Evolutionary conservation across 2,888 invertebrate species (phyloP), one percentile per base, ranked within the genome.

Genomic region (Eucera pruinosa): DNA sequence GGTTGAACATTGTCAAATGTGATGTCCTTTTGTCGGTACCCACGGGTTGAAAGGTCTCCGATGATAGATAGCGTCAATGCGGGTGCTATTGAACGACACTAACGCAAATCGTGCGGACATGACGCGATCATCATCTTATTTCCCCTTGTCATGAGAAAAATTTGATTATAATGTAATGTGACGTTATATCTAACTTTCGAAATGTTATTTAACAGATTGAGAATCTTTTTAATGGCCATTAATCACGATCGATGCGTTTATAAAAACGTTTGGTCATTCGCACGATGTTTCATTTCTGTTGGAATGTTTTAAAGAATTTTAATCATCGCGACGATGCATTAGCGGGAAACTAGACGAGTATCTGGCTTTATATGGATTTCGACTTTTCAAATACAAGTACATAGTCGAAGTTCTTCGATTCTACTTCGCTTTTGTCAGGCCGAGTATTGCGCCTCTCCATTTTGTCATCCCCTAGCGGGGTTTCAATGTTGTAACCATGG

Each of bases 401-500:
- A 64, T 55, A 62, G 78, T 36, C 73, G 76, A 60, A 80, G 81
- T 81, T 81, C 80, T 83, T 86, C 71, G 86, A 81, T 76, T 83
- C 77, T 81, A 82, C 85, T 83, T 87, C 72, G 82, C 88, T 87
- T 88, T 88, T 88, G 84, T 88, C 80, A 69, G 83, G 50, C 77
- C 72, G 81, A 86, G 86, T 86, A 89, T 88, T 89, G 87, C 83
- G 87, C 85, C 86, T 88, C 90, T 90, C 92, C 92, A 92, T 92
- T 91, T 92, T 92, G 91, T 91, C 91, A 91, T 90, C 89, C 91
- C 90, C 89, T 87, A 81, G 85, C 79, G 82, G 84, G 89, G 90
- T 91, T 90, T 91, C 91, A 90, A 88, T 90, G 90, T 90, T 91
- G 92, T 92, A 91, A 91, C 92, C 92, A 92, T 92, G 92, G 92